A percentile compares a stretch with the other conserved stretches of the same genome.
These are phyloP conservation scores for Galendromus occidentalis DNA, from an alignment of 1,140 invertebrate species.

Conservation along the genomic window DNA sequence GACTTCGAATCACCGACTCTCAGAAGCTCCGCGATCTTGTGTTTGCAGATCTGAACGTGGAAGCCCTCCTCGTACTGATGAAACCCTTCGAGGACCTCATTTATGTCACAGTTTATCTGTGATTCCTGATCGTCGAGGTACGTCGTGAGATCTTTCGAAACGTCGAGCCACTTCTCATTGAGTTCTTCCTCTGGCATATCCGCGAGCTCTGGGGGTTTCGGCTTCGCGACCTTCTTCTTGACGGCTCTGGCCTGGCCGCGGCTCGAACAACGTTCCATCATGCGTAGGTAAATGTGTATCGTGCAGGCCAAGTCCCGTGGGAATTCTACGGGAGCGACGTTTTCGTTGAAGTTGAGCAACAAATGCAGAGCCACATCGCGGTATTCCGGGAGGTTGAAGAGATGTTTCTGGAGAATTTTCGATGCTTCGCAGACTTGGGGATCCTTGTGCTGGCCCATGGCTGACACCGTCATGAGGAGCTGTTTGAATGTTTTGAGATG, in stretches of 20 bases:
- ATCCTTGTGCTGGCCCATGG: slow-evolving; percentile 46
- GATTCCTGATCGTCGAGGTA: background rate
- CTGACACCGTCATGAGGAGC: slow-evolving; percentile 43
- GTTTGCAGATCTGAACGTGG: background rate
- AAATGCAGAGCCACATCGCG: slow-evolving; percentile 64
- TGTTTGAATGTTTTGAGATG: slow-evolving; percentile 47
- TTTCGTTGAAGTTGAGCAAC: slow-evolving; percentile 57
- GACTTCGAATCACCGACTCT: background rate
- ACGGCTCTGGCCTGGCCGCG: slow-evolving; percentile 32
- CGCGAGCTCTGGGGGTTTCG: slow-evolving; percentile 11
- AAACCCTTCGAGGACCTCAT: background rate
- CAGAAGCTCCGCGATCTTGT: background rate
- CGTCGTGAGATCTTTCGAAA: background rate
- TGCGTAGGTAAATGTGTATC: slow-evolving; percentile 72
- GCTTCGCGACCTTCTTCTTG: slow-evolving; percentile 29
- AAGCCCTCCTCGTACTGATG: background rate
- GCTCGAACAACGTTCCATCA: slow-evolving; percentile 59
- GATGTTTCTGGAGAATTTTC: slow-evolving; percentile 66
- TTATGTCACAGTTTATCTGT: background rate
- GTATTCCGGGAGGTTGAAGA: slow-evolving; percentile 87
- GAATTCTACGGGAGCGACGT: slow-evolving; percentile 64
- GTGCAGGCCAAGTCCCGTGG: slow-evolving; percentile 70
- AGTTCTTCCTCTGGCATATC: slow-evolving; percentile 12
- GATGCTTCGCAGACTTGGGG: slow-evolving; percentile 30
- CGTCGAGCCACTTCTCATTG: background rate